phyloP scores from a whole-genome alignment of 2,113 vertebrate genomes.

The Hipposideros armiger region DNA sequence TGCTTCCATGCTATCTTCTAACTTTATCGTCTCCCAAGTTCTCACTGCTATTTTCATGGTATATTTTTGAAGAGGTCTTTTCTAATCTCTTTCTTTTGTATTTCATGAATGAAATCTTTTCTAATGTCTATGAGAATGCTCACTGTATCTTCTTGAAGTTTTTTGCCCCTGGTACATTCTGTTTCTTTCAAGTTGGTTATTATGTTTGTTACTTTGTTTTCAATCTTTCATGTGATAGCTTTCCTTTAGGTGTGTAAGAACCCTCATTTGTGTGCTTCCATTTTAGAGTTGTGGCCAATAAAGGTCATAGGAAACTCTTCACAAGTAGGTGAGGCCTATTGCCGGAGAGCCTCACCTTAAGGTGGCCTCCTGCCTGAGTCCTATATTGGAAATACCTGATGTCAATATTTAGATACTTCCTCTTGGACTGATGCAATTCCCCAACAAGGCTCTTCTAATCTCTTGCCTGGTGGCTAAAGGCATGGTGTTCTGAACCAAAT shows the following conservation, averaged over 20 bases:
- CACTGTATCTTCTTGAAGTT: neutral
- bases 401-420: neutral
- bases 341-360: neutral
- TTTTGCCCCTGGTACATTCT: neutral
- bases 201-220: neutral
- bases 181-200: neutral
- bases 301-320: neutral
- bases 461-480: neutral
- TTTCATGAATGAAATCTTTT: neutral
- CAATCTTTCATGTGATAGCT: neutral
- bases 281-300: neutral
- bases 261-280: neutral
- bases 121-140: neutral
- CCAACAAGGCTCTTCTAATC: neutral
- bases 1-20: neutral
- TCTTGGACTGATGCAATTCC: neutral
- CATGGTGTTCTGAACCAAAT: neutral
- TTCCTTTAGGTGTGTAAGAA: neutral
- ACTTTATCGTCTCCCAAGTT: neutral
- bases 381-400: neutral
- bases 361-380: neutral
- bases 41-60: neutral
- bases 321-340: neutral
- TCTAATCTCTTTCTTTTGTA: neutral
- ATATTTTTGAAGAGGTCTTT: slow-evolving; percentile 38